Conservation (phyloP, 2,888 invertebrate species). For the Emesis furor region DNA sequence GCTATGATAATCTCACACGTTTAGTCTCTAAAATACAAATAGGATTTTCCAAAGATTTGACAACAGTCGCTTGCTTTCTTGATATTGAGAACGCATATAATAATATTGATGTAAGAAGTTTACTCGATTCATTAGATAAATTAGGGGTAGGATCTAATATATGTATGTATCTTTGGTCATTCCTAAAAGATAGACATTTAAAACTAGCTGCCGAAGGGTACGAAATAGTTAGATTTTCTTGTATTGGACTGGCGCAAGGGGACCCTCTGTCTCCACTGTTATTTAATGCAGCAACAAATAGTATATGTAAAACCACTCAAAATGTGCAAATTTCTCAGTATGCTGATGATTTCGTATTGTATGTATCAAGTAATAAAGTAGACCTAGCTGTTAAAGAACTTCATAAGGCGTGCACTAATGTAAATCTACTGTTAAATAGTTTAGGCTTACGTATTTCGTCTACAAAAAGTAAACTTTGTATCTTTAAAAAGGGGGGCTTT, state of each 20-base stretch:
- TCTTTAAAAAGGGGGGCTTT: too few species aligned
- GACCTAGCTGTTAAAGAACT: neutral
- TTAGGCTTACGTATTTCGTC: neutral
- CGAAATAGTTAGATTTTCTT: neutral
- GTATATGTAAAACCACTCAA: conserved; percentile 8
- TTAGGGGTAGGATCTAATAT: conserved; percentile 52
- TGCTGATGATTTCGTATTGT: conserved; percentile 1
- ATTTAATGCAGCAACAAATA: conserved; percentile 33
- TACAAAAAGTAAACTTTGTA: too few species aligned
- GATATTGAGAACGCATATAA: conserved; percentile 40
- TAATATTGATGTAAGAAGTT: conserved; percentile 40
- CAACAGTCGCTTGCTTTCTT: conserved; percentile 49
- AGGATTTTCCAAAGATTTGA: conserved; percentile 41
- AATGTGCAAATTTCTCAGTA: conserved; percentile 22
- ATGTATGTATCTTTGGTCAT: conserved; percentile 66
- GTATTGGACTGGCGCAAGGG: conserved; percentile 11
- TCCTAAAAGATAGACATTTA: conserved; percentile 51
- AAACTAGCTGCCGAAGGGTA: conserved; percentile 19
- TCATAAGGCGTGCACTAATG: neutral
- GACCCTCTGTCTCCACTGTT: conserved; percentile 36
- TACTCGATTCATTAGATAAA: conserved; percentile 44
- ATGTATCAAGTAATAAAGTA: neutral
- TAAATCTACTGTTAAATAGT: neutral
- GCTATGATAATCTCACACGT: conserved; percentile 38
- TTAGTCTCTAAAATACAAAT: conserved; percentile 43